These are phyloP conservation scores for Condylostylus longicornis DNA, from an alignment of 1,140 invertebrate species.

Conservation along the genomic window DNA sequence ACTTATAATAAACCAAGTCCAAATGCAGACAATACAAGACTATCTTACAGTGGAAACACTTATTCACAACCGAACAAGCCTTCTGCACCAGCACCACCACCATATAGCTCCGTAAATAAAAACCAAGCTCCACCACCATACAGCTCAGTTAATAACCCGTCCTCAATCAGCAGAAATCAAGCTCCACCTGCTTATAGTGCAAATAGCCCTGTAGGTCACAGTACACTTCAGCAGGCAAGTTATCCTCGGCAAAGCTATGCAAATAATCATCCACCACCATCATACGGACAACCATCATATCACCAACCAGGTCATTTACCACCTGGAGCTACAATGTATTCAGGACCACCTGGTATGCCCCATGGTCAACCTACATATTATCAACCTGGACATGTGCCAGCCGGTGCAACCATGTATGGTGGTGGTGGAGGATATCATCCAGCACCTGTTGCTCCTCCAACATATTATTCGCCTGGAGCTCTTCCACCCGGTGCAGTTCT, in stretches of 20 bases:
- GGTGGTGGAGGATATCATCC: no score
- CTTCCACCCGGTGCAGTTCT: constrained; percentile 8
- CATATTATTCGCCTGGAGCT: constrained; percentile 9
- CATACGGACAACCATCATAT: constrained; percentile 6
- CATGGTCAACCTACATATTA: no score
- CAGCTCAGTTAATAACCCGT: background rate
- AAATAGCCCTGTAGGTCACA: constrained; percentile 18
- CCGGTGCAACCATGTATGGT: constrained; percentile 16
- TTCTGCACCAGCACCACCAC: constrained; percentile 1
- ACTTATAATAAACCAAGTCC: no score
- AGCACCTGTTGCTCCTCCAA: background rate
- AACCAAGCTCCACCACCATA: constrained; percentile 16
- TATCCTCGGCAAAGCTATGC: constrained; percentile 17
- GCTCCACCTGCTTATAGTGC: constrained; percentile 18
- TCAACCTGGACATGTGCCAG: constrained; percentile 9
- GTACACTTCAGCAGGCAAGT: constrained; percentile 23
- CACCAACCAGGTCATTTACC: constrained; percentile 10
- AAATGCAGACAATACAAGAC: no score
- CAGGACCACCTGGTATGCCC: no score
- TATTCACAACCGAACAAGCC: constrained; percentile 8
- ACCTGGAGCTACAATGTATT: constrained; percentile 18
- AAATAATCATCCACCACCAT: constrained; percentile 8
- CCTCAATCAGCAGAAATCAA: background rate
- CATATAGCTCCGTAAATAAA: constrained; percentile 15
- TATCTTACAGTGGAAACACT: no score